phyloP scores from a whole-genome alignment of 2,113 vertebrate genomes.

The Tragelaphus imberbis region DNA sequence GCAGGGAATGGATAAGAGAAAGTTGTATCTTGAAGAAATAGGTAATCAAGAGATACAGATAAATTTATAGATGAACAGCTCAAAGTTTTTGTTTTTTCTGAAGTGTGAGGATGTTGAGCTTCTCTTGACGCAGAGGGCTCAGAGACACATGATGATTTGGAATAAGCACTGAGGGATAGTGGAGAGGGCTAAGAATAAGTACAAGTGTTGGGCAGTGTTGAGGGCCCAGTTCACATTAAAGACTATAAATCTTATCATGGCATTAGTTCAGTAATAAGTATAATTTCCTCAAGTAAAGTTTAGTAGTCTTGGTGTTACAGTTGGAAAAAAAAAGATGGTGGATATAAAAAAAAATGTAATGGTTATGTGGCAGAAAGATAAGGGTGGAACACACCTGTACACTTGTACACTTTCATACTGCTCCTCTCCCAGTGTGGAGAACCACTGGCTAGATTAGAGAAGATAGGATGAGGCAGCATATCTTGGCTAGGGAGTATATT shows the following conservation, averaged over 20 bases:
- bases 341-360: background rate
- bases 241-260: background rate
- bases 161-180: background rate
- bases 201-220: background rate
- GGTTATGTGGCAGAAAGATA: background rate
- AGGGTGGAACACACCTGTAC: background rate
- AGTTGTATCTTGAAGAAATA: background rate
- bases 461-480: background rate
- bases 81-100: background rate
- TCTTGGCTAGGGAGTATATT: background rate
- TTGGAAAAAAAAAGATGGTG: background rate
- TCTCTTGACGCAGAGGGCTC: background rate
- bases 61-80: background rate
- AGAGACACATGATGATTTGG: background rate
- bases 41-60: background rate
- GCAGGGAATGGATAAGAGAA: background rate
- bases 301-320: background rate
- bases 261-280: background rate
- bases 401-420: background rate
- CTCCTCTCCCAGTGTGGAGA: background rate
- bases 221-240: background rate
- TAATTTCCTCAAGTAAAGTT: background rate
- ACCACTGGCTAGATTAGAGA: background rate
- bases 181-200: background rate
- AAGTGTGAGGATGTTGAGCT: background rate